phyloP scores from a whole-genome alignment of 2,797 vertebrate species.

The Neostethus bicornis region DNA sequence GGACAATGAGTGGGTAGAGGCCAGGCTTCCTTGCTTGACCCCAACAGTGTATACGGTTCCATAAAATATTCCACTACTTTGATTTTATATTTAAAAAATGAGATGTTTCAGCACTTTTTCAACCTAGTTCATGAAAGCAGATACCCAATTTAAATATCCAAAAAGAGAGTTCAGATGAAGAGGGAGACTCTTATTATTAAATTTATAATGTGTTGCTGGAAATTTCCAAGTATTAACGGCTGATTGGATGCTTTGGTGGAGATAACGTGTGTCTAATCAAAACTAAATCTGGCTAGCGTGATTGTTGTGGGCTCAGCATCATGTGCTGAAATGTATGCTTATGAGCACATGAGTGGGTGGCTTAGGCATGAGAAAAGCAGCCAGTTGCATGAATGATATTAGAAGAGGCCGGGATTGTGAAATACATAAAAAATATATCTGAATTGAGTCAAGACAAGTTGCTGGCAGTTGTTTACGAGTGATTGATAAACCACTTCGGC shows the following conservation, averaged over 20 bases:
- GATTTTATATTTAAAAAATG: too few species aligned
- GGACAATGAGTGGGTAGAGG: too few species aligned
- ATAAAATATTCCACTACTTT: too few species aligned
- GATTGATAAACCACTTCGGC: not conserved
- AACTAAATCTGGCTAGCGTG: not conserved
- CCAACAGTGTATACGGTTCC: too few species aligned
- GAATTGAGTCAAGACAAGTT: not conserved
- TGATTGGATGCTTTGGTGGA: not conserved
- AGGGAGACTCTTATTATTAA: too few species aligned
- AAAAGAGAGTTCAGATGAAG: too few species aligned
- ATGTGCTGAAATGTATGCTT: constrained; percentile 24
- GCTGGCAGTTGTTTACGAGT: not conserved
- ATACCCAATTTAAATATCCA: too few species aligned
- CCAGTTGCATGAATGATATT: not conserved
- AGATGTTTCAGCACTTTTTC: too few species aligned
- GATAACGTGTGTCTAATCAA: constrained; percentile 13
- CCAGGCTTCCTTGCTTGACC: too few species aligned
- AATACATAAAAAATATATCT: not conserved
- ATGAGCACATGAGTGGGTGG: not conserved
- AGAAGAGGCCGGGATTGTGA: not conserved
- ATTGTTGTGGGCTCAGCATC: constrained; percentile 8
- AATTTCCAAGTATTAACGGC: too few species aligned
- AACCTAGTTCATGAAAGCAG: too few species aligned
- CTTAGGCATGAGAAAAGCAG: not conserved
- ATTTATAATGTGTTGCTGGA: too few species aligned